Evolutionary conservation across 1,140 invertebrate genomes (phyloP), one percentile per base, ranked within the genome.

Genomic region (Drosophila setifemur): DNA sequence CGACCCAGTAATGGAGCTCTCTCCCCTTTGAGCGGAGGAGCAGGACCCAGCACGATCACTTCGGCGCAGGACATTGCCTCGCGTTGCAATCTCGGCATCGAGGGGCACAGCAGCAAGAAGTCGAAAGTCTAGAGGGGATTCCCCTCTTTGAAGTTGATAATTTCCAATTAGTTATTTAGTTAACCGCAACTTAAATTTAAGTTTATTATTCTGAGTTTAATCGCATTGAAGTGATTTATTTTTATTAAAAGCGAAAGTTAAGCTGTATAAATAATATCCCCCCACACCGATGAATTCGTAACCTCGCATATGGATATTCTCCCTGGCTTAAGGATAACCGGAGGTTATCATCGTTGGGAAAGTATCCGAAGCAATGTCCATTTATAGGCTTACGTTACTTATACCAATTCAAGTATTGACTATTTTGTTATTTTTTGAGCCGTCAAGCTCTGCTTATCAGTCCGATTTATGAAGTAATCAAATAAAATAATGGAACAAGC

Each of bases 31-130:
- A 73, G 66, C 18, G 55, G 18, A 18, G 43, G 54, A 16, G 44
- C 31, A 14, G 16, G 78, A 45, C 70, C 76, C 26, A 89, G 79
- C 54, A 70, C 66, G 8, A 57, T 75, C 8, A 64, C 63, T 14
- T 89, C 83, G 2, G 53, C 48, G 7, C 73, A 78, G 35, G 89
- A 90, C 55, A 55, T 90, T 6, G 67, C 71, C 4, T 88, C 87
- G 9, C 77, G 88, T 14, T 90, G 89, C 52, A 90, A 76, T 45
- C 63, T 90, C 18, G 89, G 89, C 44, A 90, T 90, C 12, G 89
- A 90, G 66, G 89, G 89, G 0, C 89, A 90, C 63, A 89, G 61
- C 45, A 87, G 54, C 47, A 90, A 90, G 58, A 89, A 89, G 68
- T 69, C 86, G 0, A 90, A 90, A 50, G 67, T 88, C 11, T 90